Base-by-base conservation (phyloP, 2,888 invertebrate species). In the Flexamia atlantica region DNA sequence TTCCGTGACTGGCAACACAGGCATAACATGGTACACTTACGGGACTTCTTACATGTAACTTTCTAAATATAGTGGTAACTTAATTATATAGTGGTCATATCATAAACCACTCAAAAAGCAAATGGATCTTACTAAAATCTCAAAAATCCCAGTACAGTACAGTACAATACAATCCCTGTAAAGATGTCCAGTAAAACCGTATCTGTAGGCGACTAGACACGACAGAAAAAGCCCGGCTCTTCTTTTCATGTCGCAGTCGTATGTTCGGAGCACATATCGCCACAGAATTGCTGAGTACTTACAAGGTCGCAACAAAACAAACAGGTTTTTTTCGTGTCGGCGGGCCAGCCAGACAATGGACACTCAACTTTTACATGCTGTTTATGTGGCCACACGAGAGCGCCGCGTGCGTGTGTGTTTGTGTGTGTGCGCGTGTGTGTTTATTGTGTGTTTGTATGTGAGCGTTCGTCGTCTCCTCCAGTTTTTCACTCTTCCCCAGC, bases 321-420 rank as follows among this genome's bases (percentile, higher is more conserved):
- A 64, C 64, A 64, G 64, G 64, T 64, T 64, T 64, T 57, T 64
- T 64, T 25, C 20, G 20, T 7, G 7, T 30, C 28, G 64, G 28
- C 64, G 64, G 64, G 64, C 64, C 64, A 64, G 64, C 28, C 64
- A 64, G 64, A 64, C 64, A 64, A 64, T 64, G 64, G 64, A 64
- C 64, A 64, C 64, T 64, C 64, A 64, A 64, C 64, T 64, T 64
- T 64, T 64, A 64, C 64, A 64, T 64, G 64, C 64, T 64, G 64
- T 64, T 64, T 64, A 64, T 64, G 64, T 64, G 64, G 64, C 64
- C 30, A 28, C 64, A 64, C 64, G 57, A 30, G 20, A 5, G 60
- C 25, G 23, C 14, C 60, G 25, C n/a, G n/a, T n/a, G n/a, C n/a
- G n/a, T n/a, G n/a, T 30, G 64, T 9, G 64, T 5, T 12, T 9